phyloP scores from a whole-genome alignment of 1,140 invertebrate genomes.

The Helicoverpa armigera region DNA sequence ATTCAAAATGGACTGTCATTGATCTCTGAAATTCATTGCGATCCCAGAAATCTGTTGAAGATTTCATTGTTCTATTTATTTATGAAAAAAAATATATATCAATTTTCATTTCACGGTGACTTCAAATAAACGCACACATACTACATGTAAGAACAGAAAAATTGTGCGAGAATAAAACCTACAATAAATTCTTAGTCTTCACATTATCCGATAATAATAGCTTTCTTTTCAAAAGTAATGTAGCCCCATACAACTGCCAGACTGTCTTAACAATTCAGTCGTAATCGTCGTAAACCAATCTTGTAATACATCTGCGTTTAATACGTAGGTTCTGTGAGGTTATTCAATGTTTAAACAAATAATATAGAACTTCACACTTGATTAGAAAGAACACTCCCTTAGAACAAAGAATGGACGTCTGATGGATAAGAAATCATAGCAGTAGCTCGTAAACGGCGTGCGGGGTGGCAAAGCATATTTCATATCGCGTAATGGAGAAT shows the following conservation, averaged over 20 bases:
- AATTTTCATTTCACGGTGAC: background rate
- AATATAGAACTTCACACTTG: background rate
- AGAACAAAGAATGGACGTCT: slow-evolving; percentile 39
- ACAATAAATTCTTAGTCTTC: background rate
- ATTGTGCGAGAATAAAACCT: background rate
- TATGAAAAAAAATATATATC: background rate
- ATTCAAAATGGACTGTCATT: no score
- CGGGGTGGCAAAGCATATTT: slow-evolving; percentile 75
- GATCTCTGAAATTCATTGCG: no score
- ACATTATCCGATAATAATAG: background rate
- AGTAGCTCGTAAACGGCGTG: slow-evolving; percentile 66
- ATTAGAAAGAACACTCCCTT: slow-evolving; percentile 36
- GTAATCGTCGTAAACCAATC: background rate
- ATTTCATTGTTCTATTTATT: background rate
- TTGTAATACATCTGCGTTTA: background rate
- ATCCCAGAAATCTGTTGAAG: no score
- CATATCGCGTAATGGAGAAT: slow-evolving; percentile 86
- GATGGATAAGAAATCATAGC: slow-evolving; percentile 70
- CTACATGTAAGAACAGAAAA: background rate
- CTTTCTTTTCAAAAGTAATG: slow-evolving; percentile 7
- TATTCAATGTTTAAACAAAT: background rate
- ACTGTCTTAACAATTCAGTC: background rate
- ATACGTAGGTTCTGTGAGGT: no score
- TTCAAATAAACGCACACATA: background rate
- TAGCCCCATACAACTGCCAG: slow-evolving; percentile 12